These are phyloP conservation scores for Agelaius phoeniceus DNA, from an alignment of 2,113 vertebrate genomes.

Conservation along the genomic window DNA sequence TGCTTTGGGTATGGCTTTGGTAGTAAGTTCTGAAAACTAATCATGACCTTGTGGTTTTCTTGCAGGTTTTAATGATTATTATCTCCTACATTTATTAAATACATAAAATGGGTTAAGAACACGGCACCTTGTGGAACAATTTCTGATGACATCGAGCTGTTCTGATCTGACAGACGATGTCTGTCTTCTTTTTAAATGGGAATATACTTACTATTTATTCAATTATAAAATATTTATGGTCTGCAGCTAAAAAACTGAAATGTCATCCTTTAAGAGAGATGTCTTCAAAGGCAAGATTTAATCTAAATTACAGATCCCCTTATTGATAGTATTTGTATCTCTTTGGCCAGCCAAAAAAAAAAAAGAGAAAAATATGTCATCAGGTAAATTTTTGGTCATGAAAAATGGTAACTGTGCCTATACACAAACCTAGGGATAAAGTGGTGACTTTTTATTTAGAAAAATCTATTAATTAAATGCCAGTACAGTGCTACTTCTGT, in stretches of 20 bases:
- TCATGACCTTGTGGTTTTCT: neutral
- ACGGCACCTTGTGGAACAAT: neutral
- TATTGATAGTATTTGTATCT: neutral
- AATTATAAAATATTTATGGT: neutral
- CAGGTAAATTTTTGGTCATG: neutral
- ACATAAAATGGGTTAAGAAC: neutral
- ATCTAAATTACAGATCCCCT: neutral
- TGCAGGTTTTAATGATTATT: too few relatives aligned
- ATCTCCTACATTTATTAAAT: neutral
- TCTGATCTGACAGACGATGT: neutral
- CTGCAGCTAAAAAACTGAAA: neutral
- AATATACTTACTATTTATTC: neutral
- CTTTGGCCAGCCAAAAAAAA: neutral
- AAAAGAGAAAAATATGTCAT: fast-evolving
- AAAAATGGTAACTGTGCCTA: neutral
- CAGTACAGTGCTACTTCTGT: neutral
- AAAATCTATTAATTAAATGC: neutral
- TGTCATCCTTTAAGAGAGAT: neutral
- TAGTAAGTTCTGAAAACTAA: neutral
- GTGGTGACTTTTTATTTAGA: neutral
- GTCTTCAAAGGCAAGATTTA: neutral
- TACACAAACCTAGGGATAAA: neutral
- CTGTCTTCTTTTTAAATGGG: neutral
- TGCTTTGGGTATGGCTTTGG: neutral
- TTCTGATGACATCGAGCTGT: neutral